These are phyloP conservation scores for Eulemur coronatus DNA, from an alignment of 2,797 vertebrate species.

Conservation along the genomic window DNA sequence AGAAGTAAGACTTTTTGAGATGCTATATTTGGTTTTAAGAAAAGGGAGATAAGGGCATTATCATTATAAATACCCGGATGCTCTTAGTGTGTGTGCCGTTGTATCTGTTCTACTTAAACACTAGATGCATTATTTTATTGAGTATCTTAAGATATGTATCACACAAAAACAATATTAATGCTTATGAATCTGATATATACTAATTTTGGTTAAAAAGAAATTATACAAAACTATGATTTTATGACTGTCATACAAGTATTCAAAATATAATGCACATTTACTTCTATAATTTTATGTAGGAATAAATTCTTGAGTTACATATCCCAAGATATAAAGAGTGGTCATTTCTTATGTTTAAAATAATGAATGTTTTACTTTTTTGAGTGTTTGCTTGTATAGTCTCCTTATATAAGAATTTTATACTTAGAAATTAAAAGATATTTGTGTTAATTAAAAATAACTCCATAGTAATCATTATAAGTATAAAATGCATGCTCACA, in stretches of 20 bases:
- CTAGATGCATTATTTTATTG: not conserved
- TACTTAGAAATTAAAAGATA: not conserved
- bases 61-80: not conserved
- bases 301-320: not conserved
- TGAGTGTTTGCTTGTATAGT: not conserved
- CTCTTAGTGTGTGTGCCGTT: not conserved
- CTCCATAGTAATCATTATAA: not conserved
- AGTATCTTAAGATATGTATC: not conserved
- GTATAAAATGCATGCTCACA: not conserved
- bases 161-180: not conserved
- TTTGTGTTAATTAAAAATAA: conserved; percentile 6
- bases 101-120: not conserved
- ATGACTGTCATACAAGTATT: not conserved
- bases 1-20: not conserved
- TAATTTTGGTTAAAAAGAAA: not conserved
- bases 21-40: not conserved
- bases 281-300: not conserved
- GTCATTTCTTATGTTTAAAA: not conserved
- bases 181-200: not conserved
- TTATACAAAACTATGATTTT: not conserved
- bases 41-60: not conserved
- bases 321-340: not conserved
- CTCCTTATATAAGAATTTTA: not conserved
- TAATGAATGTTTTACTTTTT: not conserved
- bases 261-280: not conserved